phyloP scores from a whole-genome alignment of 2,113 vertebrate species.

The Mustela lutreola region DNA sequence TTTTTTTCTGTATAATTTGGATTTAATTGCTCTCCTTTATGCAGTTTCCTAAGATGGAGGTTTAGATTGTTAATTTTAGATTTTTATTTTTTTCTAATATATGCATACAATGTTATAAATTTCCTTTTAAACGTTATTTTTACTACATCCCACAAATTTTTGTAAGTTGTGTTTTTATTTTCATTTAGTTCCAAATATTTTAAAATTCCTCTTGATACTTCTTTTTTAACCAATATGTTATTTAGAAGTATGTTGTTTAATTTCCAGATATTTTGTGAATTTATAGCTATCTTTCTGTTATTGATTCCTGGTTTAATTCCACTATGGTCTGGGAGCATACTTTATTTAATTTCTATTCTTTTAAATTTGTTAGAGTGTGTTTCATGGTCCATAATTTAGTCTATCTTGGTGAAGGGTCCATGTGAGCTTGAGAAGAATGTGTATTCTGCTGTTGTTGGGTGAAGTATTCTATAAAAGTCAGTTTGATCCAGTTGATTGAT shows the following conservation, averaged over 20 bases:
- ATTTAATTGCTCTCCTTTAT: constrained; percentile 23
- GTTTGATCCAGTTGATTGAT: constrained; percentile 67
- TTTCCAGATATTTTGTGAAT: constrained; percentile 30
- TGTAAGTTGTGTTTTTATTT: constrained; percentile 22
- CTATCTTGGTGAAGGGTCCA: constrained; percentile 50
- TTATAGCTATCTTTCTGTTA: neutral
- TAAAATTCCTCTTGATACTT: neutral
- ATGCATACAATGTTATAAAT: neutral
- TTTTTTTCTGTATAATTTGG: constrained; percentile 6
- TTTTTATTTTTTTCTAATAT: neutral
- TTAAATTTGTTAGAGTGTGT: constrained; percentile 44
- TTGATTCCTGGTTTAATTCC: constrained; percentile 52
- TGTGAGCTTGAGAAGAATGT: constrained; percentile 54
- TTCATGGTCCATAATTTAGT: constrained; percentile 43
- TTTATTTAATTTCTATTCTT: constrained; percentile 54
- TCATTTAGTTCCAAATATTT: constrained; percentile 17
- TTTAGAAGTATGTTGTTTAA: constrained; percentile 21
- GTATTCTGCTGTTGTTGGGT: constrained; percentile 46
- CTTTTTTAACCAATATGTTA: neutral
- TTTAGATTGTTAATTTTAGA: neutral
- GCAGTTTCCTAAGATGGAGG: constrained; percentile 1
- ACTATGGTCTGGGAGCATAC: neutral
- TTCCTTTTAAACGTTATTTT: neutral
- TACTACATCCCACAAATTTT: neutral
- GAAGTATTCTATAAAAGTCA: constrained; percentile 70